These are phyloP conservation scores for Coendou prehensilis DNA, from an alignment of 2,797 vertebrate genomes.

Conservation along the genomic window DNA sequence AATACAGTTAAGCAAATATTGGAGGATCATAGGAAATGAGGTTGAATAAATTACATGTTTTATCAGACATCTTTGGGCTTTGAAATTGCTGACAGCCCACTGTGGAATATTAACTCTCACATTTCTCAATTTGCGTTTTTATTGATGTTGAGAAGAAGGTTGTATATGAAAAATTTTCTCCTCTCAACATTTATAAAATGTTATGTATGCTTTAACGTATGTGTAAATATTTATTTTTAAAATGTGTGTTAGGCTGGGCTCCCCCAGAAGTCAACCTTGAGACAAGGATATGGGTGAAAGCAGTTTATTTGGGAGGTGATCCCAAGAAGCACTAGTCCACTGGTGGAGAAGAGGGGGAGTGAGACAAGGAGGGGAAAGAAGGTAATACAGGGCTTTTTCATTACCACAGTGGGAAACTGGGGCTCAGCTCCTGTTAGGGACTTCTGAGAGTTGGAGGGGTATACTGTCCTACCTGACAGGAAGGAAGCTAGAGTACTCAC, in stretches of 20 bases:
- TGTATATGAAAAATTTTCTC: slow-evolving; percentile 76
- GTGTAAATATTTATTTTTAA: slow-evolving; percentile 79
- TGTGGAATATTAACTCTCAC: slow-evolving; percentile 83
- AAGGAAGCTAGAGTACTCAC: neutral
- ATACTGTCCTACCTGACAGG: neutral
- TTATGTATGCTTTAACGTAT: slow-evolving; percentile 64
- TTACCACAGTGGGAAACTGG: neutral
- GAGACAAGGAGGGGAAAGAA: neutral
- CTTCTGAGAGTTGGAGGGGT: neutral
- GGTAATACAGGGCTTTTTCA: slow-evolving; percentile 9
- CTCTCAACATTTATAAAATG: slow-evolving; percentile 77
- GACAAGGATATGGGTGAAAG: slow-evolving; percentile 47
- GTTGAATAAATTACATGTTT: slow-evolving; percentile 87
- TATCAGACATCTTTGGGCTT: slow-evolving; percentile 85
- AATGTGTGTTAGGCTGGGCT: slow-evolving; percentile 46
- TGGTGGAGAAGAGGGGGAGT: neutral
- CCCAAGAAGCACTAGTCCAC: slow-evolving; percentile 4
- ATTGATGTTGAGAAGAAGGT: slow-evolving; percentile 78
- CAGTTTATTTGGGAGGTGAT: slow-evolving; percentile 48
- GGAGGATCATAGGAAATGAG: slow-evolving; percentile 85
- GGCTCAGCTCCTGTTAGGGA: neutral
- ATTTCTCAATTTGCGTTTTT: slow-evolving; percentile 84
- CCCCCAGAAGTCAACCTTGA: neutral
- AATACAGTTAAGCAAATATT: slow-evolving; percentile 87
- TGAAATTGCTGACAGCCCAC: slow-evolving; percentile 84